A percentile compares a stretch with the other conserved stretches of the same genome.
Evolutionary conservation across 2,113 vertebrate genomes (phyloP).

Genomic region (Porphyrio hochstetteri): DNA sequence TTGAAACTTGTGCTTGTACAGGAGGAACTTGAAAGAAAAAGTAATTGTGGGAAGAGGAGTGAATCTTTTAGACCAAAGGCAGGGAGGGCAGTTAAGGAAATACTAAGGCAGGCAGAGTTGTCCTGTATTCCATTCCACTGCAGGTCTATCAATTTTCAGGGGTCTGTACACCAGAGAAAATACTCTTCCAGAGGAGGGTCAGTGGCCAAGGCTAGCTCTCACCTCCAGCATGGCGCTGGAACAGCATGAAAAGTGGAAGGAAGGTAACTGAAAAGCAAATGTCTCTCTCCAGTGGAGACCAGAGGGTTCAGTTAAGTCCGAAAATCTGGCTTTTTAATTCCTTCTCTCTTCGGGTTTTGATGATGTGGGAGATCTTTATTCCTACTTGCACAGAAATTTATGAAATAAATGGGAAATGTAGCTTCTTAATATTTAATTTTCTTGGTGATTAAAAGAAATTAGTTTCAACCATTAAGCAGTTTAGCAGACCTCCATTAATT

Average conservation of each 20-base stretch:
- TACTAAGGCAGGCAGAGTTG: not conserved
- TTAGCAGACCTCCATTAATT: slow-evolving; percentile 30
- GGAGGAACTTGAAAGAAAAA: not conserved
- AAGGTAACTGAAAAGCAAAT: not conserved
- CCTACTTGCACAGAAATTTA: not conserved
- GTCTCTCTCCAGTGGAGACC: not conserved
- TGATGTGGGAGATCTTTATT: slow-evolving; percentile 2
- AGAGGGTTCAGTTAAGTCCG: not conserved
- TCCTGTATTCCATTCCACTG: not conserved
- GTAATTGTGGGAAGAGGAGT: not conserved
- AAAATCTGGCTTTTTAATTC: not conserved
- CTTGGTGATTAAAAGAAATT: slow-evolving; percentile 36
- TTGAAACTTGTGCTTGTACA: not conserved
- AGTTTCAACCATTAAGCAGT: slow-evolving; percentile 44
- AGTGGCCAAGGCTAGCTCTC: not conserved
- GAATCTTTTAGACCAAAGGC: not conserved
- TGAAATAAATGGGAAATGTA: not conserved
- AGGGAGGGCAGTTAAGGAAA: not conserved
- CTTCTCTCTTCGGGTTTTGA: not conserved
- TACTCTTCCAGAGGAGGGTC: not conserved
- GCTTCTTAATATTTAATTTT: slow-evolving; percentile 45
- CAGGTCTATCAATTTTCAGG: not conserved
- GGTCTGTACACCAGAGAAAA: not conserved
- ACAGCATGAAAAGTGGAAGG: not conserved
- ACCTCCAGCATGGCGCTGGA: not conserved